phyloP scores from a whole-genome alignment of 1,140 invertebrate genomes.

The Orchestia grillus region DNA sequence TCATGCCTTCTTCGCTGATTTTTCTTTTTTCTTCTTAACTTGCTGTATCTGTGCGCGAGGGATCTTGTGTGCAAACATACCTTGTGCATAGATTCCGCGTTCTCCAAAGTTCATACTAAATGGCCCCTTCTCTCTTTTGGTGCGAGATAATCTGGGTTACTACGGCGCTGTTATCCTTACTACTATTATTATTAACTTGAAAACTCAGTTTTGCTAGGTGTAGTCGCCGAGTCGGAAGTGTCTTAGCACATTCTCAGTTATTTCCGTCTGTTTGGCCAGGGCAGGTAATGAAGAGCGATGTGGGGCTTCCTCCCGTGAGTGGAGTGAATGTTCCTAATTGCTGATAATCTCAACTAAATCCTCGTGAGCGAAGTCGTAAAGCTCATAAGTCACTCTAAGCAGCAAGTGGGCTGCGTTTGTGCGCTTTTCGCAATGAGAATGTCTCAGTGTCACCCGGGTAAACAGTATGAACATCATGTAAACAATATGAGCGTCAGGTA shows the following conservation, averaged over 20 bases:
- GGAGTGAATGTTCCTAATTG: neutral
- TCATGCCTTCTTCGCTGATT: too few species aligned
- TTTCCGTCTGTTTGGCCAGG: neutral
- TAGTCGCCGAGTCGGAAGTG: neutral
- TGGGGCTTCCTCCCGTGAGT: neutral
- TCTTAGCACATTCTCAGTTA: neutral
- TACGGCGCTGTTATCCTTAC: too few species aligned
- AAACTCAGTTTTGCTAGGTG: too few species aligned
- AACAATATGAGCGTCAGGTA: neutral
- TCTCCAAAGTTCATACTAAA: too few species aligned
- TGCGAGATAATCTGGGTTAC: too few species aligned
- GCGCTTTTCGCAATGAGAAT: neutral
- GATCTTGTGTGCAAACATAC: too few species aligned
- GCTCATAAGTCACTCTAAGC: neutral
- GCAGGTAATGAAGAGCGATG: neutral
- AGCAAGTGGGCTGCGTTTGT: neutral
- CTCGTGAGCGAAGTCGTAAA: neutral
- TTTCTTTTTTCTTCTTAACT: too few species aligned
- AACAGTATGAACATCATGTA: neutral
- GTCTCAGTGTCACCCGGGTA: neutral
- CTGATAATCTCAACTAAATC: neutral
- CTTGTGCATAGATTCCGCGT: too few species aligned
- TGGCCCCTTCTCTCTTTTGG: too few species aligned
- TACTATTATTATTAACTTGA: too few species aligned
- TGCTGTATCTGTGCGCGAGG: too few species aligned